Evolutionary conservation across 2,888 invertebrate genomes (phyloP).

Genomic region (Tipula lateralis): DNA sequence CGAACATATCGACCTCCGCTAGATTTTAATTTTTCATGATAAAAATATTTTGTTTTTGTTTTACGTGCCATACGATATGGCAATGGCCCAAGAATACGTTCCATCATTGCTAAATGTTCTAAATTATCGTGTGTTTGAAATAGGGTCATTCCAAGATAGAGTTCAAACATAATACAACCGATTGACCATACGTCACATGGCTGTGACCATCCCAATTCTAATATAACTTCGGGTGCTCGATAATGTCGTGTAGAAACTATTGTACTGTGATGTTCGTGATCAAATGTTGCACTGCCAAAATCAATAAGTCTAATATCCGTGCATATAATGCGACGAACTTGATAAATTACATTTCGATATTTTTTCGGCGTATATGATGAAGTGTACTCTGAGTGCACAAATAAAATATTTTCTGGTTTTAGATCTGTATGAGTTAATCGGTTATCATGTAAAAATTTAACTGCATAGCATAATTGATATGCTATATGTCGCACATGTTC

Average conservation of each 20-base stretch:
- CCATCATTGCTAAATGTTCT: conserved; percentile 99
- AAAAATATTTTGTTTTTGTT: conserved; percentile 97
- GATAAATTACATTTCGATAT: conserved; percentile 48
- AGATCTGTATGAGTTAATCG: conserved; percentile 98
- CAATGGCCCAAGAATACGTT: conserved; percentile 92
- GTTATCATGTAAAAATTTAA: conserved; percentile 96
- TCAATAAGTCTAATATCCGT: conserved; percentile 96
- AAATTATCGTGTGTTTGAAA: conserved; percentile 99
- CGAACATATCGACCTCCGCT: conserved; percentile 95
- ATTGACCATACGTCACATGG: conserved; percentile 99
- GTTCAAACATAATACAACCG: conserved; percentile 98
- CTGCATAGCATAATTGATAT: conserved; percentile 94
- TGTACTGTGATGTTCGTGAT: conserved; percentile 99
- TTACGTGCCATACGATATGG: conserved; percentile 74
- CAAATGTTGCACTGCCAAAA: conserved; percentile 99
- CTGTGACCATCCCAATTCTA: conserved; percentile 98
- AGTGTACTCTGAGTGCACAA: conserved; percentile 90
- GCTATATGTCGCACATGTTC: conserved; percentile 97
- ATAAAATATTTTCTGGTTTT: conserved; percentile 98
- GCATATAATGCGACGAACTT: conserved; percentile 79
- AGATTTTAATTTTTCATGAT: conserved; percentile 91
- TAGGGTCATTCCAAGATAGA: conserved; percentile 95
- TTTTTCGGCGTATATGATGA: conserved; percentile 56
- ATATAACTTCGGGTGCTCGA: conserved; percentile 97
- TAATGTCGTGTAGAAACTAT: conserved; percentile 99